Evolutionary conservation across 2,888 invertebrate genomes (phyloP), one percentile per base, ranked within the genome.

Genomic region (Epistrophella euchroma): DNA sequence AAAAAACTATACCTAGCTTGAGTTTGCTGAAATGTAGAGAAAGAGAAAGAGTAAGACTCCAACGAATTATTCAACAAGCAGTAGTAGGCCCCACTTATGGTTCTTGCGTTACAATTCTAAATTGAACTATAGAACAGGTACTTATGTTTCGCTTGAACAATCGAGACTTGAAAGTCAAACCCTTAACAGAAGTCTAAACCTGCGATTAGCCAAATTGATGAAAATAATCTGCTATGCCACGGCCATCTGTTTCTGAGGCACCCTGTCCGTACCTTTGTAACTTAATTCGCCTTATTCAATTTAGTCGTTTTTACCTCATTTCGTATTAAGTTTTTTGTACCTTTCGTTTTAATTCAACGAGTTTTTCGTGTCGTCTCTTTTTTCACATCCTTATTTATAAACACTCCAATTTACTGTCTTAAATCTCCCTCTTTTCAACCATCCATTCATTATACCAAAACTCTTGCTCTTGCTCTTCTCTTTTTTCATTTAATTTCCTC

Each of bases 381-480:
- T 35, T 70, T 47, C 32, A 40, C 52, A 9, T 76, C 58, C 50
- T 77, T 55, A 76, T 76, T 76, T 76, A 66, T 56, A 72, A 82
- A 82, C 73, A 73, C 72, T 73, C 73, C 60, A 78, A 68, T 78
- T 78, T 78, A 68, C 60, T 52, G 60, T 40, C 72, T 66, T 71
- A 72, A 71, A 72, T 72, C 66, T 75, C 37, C 17, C 58, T 37
- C 62, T 60, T 47, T 19, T 25, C 70, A 76, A 62, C 52, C 58
- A 55, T 35, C 19, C n/a, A 35, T 32, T 13, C 37, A 55, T 37
- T 58, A 25, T 52, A 5, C 25, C 43, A 35, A n/a, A n/a, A 19
- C 47, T 13, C 47, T 45, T 35, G 25, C 17, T 10, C 11, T 17
- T 37, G 3, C 5, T 43, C 28, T 19, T 28, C n/a, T 25, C 25